Percentiles rank a stretch among this genome's conserved stretches.
These are phyloP conservation scores for Corydoras sp. DNA, from an alignment of 2,113 vertebrate genomes.

Conservation along the genomic window DNA sequence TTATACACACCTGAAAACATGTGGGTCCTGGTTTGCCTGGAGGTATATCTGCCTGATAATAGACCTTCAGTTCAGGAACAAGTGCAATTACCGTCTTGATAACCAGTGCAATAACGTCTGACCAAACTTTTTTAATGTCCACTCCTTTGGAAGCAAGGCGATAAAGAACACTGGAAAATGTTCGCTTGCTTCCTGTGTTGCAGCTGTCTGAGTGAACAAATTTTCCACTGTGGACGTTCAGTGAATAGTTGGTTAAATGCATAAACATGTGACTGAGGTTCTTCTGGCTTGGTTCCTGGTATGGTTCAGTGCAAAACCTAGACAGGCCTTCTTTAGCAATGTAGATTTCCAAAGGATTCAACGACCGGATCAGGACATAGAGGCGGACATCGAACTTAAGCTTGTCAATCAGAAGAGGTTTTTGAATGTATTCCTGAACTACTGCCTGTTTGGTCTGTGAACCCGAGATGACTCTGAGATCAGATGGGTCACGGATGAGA, in stretches of 20 bases:
- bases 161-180: slow-evolving; percentile 86
- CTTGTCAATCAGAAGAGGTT: slow-evolving; percentile 88
- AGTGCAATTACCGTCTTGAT: slow-evolving; percentile 93
- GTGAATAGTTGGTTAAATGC: slow-evolving; percentile 96
- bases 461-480: slow-evolving; percentile 69
- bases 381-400: slow-evolving; percentile 97
- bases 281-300: slow-evolving; percentile 86
- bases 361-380: slow-evolving; percentile 86
- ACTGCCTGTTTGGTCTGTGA: slow-evolving; percentile 79
- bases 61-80: slow-evolving; percentile 89
- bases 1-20: slow-evolving; percentile 84
- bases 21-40: slow-evolving; percentile 88
- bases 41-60: slow-evolving; percentile 89
- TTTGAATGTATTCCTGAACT: slow-evolving; percentile 93
- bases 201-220: slow-evolving; percentile 87
- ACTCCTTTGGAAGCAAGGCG: slow-evolving; percentile 81
- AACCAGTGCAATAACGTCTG: slow-evolving; percentile 91
- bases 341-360: slow-evolving; percentile 94
- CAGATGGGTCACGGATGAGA: slow-evolving; percentile 88
- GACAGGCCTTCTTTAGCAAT: slow-evolving; percentile 95
- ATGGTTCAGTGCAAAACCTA: slow-evolving; percentile 94
- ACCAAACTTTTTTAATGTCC: slow-evolving; percentile 93
- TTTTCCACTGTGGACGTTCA: slow-evolving; percentile 89
- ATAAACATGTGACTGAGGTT: slow-evolving; percentile 93
- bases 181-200: slow-evolving; percentile 92